A percentile compares a stretch with the other conserved stretches of the same genome.
phyloP scores from a whole-genome alignment of 2,113 vertebrate species.

The Maccullochella peelii region DNA sequence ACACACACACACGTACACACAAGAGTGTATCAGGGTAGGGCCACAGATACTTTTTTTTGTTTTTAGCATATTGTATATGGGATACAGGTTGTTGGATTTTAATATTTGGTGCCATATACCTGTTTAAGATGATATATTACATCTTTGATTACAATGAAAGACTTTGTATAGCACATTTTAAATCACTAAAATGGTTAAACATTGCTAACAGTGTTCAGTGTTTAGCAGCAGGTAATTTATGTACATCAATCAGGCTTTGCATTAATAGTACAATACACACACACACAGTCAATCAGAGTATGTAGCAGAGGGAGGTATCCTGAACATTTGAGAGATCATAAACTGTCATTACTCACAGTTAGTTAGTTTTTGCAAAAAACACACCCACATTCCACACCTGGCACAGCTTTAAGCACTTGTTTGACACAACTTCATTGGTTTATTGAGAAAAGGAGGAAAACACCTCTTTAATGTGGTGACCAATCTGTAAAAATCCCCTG shows the following conservation, averaged over 20 bases:
- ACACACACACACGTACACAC: no score
- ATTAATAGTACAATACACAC: not conserved
- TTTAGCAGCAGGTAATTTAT: not conserved
- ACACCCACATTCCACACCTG: not conserved
- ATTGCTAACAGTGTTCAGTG: no score
- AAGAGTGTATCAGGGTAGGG: no score
- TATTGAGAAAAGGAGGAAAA: constrained; percentile 31
- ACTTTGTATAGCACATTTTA: no score
- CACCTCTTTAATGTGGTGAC: not conserved
- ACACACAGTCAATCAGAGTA: not conserved
- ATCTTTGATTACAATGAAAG: no score
- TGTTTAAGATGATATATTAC: no score
- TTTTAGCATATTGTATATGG: no score
- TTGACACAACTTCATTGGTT: not conserved
- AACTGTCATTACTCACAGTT: not conserved
- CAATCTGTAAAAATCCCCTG: constrained; percentile 6
- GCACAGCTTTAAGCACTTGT: not conserved
- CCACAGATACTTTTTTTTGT: no score
- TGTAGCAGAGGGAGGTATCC: no score
- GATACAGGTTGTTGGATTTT: no score
- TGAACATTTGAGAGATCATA: not conserved
- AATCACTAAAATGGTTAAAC: no score
- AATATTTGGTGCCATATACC: no score
- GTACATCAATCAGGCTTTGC: constrained; percentile 13
- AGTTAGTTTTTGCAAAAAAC: not conserved